Base-by-base conservation (phyloP, 1,140 invertebrate genomes). In the Hylaeus anthracinus region DNA sequence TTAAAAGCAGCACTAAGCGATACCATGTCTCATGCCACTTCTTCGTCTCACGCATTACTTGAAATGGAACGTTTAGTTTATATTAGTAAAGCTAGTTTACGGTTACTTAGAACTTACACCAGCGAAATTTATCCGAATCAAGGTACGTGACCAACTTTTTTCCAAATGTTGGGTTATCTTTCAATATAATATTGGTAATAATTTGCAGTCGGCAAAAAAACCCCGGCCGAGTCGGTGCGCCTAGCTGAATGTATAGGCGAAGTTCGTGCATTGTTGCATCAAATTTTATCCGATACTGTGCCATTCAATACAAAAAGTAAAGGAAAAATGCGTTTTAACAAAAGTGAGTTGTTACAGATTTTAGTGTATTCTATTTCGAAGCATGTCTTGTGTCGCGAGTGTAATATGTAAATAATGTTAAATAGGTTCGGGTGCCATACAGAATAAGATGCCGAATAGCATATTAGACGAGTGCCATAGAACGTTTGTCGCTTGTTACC, bases 401-500 rank as follows among this genome's bases (percentile, higher is more conserved):
- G n/a, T 14, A 12, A 65, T 45, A 53, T 72, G 26, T 74, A 67
- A 15, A 75, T 53, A 69, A 15, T 76, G 39, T 70, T 65, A 26
- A 81, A 37, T 61, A 89, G 87, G 58, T 79, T 69, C 80, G 12
- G 79, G 15, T 45, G 78, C 69, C 64, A 41, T 90, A 60, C 77
- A 86, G 8, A 89, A 84, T 81, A 93, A 95, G 81, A 93, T 96
- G 93, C 95, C 95, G 0, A 94, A 94, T 48, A 95, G 95, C 56
- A 97, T 99, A 75, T 92, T 99, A 14, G 96, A 97, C 48, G 98
- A 99, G 89, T 98, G 97, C 88, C 97, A 99, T 87, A 95, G 96
- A 72, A 98, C 98, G 10, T 98, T 99, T 91, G 96, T 98, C 3
- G 94, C 96, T 3, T 99, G 98, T 92, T 99, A 98, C 90, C 98